Conservation (phyloP, 2,113 vertebrate genomes). For the Pogonocichla stellata region DNA sequence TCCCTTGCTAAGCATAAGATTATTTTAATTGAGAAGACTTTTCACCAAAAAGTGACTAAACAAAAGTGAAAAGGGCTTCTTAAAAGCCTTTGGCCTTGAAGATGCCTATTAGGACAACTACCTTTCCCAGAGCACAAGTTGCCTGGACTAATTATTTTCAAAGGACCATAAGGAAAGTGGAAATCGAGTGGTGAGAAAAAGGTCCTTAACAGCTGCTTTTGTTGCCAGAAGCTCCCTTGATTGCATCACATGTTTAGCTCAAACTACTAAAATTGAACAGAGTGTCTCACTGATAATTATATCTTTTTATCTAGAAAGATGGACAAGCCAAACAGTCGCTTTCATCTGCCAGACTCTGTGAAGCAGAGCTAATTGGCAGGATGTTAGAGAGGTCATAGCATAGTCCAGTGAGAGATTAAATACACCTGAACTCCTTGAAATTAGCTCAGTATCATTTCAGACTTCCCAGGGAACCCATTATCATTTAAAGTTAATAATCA, state of each 20-base stretch:
- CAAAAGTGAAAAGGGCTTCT: neutral
- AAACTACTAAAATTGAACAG: neutral
- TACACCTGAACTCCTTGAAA: constrained; percentile 7
- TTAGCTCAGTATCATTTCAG: neutral
- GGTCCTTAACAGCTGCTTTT: constrained; percentile 50
- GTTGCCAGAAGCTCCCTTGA: constrained; percentile 47
- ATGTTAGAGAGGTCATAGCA: neutral
- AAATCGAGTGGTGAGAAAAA: constrained; percentile 47
- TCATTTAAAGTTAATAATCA: neutral
- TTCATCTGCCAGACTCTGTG: constrained; percentile 9
- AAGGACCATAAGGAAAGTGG: constrained; percentile 7
- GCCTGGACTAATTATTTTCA: constrained; percentile 22
- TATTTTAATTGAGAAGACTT: neutral
- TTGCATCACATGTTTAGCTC: neutral
- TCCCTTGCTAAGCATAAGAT: neutral
- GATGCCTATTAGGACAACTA: neutral
- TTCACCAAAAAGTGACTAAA: neutral
- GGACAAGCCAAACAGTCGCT: constrained; percentile 6
- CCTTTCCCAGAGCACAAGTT: constrained; percentile 7
- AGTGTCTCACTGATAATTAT: constrained; percentile 3
- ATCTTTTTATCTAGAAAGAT: constrained; percentile 2
- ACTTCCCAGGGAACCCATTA: neutral
- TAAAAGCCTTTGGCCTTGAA: neutral
- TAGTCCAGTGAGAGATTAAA: neutral
- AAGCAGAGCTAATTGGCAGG: constrained; percentile 26